Base-by-base conservation (phyloP, 2,888 invertebrate genomes). In the Dynastes tityus region DNA sequence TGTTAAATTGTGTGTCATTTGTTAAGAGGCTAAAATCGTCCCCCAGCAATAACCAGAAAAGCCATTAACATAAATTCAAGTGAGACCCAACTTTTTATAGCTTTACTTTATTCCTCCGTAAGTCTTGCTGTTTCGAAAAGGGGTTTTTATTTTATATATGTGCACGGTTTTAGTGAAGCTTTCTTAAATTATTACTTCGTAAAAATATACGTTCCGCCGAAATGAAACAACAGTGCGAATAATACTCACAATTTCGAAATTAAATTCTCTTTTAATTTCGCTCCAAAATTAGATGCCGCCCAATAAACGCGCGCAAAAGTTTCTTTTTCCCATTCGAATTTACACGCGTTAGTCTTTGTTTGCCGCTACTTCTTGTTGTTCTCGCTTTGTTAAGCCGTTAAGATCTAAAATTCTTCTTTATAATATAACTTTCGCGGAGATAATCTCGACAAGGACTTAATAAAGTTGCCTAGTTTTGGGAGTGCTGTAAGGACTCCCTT, bases 61-160 rank as follows among this genome's bases (percentile, higher is more conserved):
- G 82, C 84, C 84, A 85, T 85, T 85, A 85, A 84, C 85, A 85
- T 85, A 85, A 85, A 85, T 85, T 85, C 83, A 83, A 85, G 83
- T 83, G 83, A 78, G 82, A 81, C 83, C 82, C 83, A 84, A 84
- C 82, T 85, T 85, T 84, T 85, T 85, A 84, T 84, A 82, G 83
- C 82, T 85, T 84, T 84, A 83, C 84, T 84, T 85, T 85, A 85
- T 85, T 84, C 83, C 83, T 68, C 80, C 16, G 83, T 83, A 82
- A 83, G 82, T 82, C 81, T 80, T 80, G 82, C 82, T 80, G 82
- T 83, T 83, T 80, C 81, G 78, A 80, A 83, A 53, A 82, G 82
- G 82, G 83, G 82, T 82, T 84, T 84, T 83, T 84, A 84, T 83
- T 84, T 84, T 84, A 83, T 83, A 82, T 80, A 82, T 83, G 82